Conservation (phyloP, 2,113 vertebrate species). For the Macrotus californicus region DNA sequence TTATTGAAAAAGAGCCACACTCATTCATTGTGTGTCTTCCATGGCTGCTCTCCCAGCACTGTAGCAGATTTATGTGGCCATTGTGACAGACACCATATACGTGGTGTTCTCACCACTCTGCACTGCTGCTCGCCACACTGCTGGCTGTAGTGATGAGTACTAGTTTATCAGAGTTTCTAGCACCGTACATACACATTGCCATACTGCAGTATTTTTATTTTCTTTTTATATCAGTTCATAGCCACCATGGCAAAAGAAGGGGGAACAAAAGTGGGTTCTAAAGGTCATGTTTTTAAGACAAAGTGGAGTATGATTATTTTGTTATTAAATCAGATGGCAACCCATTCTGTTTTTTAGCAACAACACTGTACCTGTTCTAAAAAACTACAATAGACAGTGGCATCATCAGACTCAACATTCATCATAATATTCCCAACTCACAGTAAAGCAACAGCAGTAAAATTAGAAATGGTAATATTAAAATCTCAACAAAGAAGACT, state of each 20-base stretch:
- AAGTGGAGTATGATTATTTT: not conserved
- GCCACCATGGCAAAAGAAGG: not conserved
- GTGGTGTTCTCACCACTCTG: not conserved
- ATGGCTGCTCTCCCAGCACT: not conserved
- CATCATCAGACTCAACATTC: not conserved
- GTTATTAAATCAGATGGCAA: not conserved
- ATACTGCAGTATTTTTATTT: not conserved
- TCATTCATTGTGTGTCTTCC: not conserved
- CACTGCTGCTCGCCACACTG: not conserved
- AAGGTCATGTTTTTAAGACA: not conserved
- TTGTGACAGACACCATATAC: not conserved
- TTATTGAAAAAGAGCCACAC: not conserved
- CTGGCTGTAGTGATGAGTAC: not conserved
- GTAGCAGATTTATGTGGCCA: not conserved
- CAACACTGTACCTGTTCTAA: not conserved
- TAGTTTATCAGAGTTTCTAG: not conserved
- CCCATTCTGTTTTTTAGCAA: not conserved
- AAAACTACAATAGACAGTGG: not conserved
- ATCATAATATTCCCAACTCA: not conserved
- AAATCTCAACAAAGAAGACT: not conserved
- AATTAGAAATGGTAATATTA: not conserved
- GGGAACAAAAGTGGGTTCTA: not conserved
- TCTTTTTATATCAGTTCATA: not conserved
- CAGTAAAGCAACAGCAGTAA: not conserved
- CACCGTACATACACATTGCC: not conserved